phyloP scores from a whole-genome alignment of 53 echinoderm and acorn worm genomes.

The Echinarachnius parma region DNA sequence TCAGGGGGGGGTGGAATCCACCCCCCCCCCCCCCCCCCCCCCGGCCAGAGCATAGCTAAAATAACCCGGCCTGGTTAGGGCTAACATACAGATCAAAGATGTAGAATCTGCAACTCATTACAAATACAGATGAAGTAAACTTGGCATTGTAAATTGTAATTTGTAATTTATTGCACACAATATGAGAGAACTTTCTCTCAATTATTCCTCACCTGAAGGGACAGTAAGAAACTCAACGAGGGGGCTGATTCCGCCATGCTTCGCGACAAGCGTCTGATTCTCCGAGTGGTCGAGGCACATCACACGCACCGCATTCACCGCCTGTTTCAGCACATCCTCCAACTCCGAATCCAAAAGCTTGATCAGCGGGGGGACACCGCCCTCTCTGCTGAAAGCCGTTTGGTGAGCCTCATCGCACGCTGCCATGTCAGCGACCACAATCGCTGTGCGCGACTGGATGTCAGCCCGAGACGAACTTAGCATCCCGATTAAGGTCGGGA shows the following conservation, averaged over 20 bases:
- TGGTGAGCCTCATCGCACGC: slow-evolving; percentile 57
- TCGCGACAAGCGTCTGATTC: slow-evolving; percentile 82
- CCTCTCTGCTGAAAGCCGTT: slow-evolving; percentile 62
- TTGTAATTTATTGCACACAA: no score
- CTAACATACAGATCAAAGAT: no score
- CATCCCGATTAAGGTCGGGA: slow-evolving; percentile 67
- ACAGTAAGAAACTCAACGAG: slow-evolving; percentile 91
- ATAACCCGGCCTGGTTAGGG: no score
- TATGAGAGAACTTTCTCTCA: no score
- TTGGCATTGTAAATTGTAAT: no score
- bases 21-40: no score
- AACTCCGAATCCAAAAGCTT: slow-evolving; percentile 83
- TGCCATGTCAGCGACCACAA: slow-evolving; percentile 84
- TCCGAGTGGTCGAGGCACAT: slow-evolving; percentile 70
- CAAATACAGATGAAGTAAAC: no score
- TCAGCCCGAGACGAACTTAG: slow-evolving; percentile 54
- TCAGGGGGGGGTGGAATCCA: no score
- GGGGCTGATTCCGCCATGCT: slow-evolving; percentile 77
- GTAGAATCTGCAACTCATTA: no score
- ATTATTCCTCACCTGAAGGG: slow-evolving; percentile 86
- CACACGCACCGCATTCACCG: slow-evolving; percentile 82
- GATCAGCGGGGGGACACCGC: slow-evolving; percentile 78
- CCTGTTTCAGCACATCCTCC: slow-evolving; percentile 92
- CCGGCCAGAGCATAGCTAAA: no score
- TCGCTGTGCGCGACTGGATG: slow-evolving; percentile 88